Evolutionary conservation across 2,113 vertebrate genomes (phyloP), one percentile per base, ranked within the genome.

Genomic region (Sander lucioperca): DNA sequence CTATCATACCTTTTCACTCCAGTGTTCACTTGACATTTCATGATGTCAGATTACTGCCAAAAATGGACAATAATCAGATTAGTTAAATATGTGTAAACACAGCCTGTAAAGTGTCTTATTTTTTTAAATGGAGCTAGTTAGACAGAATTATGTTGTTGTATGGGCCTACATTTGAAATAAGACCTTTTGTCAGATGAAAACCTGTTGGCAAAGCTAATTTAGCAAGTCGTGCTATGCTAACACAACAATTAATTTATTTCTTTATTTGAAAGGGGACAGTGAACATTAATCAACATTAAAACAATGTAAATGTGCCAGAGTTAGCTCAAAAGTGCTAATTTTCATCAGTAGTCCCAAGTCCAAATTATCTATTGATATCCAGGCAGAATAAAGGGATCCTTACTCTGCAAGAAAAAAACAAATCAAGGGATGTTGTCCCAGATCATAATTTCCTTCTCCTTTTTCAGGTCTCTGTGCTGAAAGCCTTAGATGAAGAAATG

Each of bases 401-500:
- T 21, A n/a, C 18, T n/a, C n/a, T 63, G 14, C 16, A 33, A 4
- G 5, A 30, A 14, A 39, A 30, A 58, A 58, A 6, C 10, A 45
- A 58, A 58, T 3, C 10, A 45, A 58, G 23, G 23, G 13, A 11
- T 18, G 25, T 23, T 9, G 1, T 43, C 3, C 15, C 19, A 27
- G 0, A 43, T 30, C 36, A 53, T 43, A 50, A 36, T 61, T 23
- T 36, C 50, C n/a, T 19, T 11, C 47, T 13, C 59, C 36, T 6
- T 1, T 68, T 92, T 3, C 90, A 99, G 98, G 95, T 98, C 67
- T 96, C 97, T 6, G 97, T 99, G 89, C 92, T 97, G 93, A 95
- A 93, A 91, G 97, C 97, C 85, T 89, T 98, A 93, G 94, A 94
- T 53, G 96, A 98, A 84, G 98, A 99, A 92, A 94, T 94, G 84